phyloP scores from a whole-genome alignment of 2,113 vertebrate species.

The Synodontis membranacea region DNA sequence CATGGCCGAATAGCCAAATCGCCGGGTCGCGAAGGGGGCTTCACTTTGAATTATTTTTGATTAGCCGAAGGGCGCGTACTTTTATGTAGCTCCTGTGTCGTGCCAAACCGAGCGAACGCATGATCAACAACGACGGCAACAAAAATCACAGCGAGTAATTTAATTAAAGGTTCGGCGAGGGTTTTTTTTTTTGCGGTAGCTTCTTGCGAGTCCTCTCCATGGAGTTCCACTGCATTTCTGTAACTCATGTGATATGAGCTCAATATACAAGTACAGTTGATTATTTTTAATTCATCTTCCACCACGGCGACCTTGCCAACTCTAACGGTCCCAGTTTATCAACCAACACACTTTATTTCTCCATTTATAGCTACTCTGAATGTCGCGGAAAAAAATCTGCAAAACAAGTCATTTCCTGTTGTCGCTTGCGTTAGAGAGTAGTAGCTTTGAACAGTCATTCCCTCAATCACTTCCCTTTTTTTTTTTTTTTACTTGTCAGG shows the following conservation, averaged over 20 bases:
- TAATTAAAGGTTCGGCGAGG: not conserved
- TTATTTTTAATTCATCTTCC: not conserved
- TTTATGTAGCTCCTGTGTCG: not conserved
- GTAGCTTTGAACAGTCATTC: not conserved
- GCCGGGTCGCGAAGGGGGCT: not conserved
- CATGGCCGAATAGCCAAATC: constrained; percentile 38
- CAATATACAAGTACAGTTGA: not conserved
- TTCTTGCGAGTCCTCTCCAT: not conserved
- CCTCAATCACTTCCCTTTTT: not conserved
- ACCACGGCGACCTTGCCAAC: too few relatives aligned
- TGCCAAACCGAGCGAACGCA: not conserved
- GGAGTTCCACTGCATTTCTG: not conserved
- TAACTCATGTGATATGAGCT: not conserved
- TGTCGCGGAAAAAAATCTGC: not conserved
- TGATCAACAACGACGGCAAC: not conserved
- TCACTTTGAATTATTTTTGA: constrained; percentile 13
- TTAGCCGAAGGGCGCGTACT: not conserved
- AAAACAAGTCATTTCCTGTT: not conserved
- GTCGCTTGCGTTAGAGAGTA: not conserved
- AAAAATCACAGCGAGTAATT: not conserved
- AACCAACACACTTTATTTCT: not conserved
- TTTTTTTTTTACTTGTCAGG: not conserved
- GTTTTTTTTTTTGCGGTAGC: not conserved
- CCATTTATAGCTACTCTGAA: not conserved
- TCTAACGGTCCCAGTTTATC: not conserved